Conservation (phyloP, 2,797 vertebrate species). For the Peromyscus eremicus region DNA sequence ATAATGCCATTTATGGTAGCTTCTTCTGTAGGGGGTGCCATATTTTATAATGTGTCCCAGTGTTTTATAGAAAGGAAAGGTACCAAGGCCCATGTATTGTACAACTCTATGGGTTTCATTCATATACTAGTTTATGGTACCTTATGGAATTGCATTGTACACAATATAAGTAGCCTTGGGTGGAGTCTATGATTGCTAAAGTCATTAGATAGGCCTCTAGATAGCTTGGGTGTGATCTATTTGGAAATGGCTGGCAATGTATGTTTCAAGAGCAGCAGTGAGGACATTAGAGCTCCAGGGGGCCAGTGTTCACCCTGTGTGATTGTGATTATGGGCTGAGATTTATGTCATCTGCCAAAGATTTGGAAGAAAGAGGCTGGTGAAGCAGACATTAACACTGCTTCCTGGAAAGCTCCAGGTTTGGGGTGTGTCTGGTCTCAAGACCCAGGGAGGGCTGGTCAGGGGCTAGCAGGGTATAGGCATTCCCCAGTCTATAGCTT, state of each 20-base stretch:
- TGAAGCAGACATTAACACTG: conserved; percentile 14
- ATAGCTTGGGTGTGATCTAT: conserved; percentile 21
- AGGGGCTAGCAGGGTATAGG: background rate
- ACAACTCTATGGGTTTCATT: background rate
- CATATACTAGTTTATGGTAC: background rate
- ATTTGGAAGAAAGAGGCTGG: conserved; percentile 42
- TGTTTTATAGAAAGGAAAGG: background rate
- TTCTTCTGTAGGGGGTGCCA: background rate
- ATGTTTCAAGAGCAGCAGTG: background rate
- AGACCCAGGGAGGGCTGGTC: conserved; percentile 26
- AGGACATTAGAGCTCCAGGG: background rate
- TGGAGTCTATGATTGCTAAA: background rate
- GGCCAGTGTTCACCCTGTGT: conserved; percentile 58
- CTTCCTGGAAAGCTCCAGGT: conserved; percentile 53
- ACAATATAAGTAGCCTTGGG: background rate
- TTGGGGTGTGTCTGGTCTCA: conserved; percentile 61
- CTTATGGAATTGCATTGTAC: background rate
- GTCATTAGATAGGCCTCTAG: background rate
- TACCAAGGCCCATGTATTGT: background rate
- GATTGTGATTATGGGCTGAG: conserved; percentile 49
- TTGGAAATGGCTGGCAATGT: conserved; percentile 19
- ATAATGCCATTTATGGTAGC: background rate
- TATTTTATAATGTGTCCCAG: conserved; percentile 9
- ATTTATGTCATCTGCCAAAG: conserved; percentile 4
- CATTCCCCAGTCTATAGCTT: background rate